These are phyloP conservation scores for Tetheella fluctuosa DNA, from an alignment of 2,888 invertebrate species.

Conservation along the genomic window DNA sequence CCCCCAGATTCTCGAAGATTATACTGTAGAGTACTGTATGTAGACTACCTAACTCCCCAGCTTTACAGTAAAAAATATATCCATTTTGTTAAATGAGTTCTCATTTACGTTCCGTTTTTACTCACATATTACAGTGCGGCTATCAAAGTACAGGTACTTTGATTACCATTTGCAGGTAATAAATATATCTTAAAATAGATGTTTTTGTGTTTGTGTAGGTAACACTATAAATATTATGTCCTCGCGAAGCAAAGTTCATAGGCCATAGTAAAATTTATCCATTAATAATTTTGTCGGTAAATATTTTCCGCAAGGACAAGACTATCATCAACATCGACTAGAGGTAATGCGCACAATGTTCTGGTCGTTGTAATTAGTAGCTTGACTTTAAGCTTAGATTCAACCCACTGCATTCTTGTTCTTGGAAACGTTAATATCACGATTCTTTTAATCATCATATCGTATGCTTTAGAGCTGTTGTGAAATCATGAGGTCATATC, in stretches of 20 bases:
- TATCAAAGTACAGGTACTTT: background rate
- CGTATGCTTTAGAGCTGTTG: background rate
- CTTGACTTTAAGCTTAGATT: background rate
- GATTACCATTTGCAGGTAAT: background rate
- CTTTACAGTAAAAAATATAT: too few relatives aligned
- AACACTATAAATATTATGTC: slow-evolving; percentile 22
- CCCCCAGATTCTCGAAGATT: too few relatives aligned
- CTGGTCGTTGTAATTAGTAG: background rate
- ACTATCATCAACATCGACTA: background rate
- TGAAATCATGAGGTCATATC: slow-evolving; percentile 9
- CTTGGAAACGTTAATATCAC: background rate
- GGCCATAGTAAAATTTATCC: slow-evolving; percentile 28
- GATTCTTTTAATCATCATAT: slow-evolving; percentile 5
- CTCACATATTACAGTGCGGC: background rate
- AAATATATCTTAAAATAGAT: background rate
- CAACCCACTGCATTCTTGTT: background rate
- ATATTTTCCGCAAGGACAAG: slow-evolving; percentile 27
- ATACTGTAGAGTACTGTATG: too few relatives aligned
- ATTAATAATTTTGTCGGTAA: slow-evolving; percentile 22
- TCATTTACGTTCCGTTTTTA: too few relatives aligned
- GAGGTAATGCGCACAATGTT: background rate
- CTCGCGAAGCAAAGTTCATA: slow-evolving; percentile 32
- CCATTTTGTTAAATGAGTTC: too few relatives aligned
- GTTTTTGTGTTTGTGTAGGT: background rate
- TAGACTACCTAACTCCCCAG: too few relatives aligned